A percentile compares a stretch with the other conserved stretches of the same genome.
phyloP scores from a whole-genome alignment of 2,113 vertebrate species.

The Cynoglossus semilaevis region DNA sequence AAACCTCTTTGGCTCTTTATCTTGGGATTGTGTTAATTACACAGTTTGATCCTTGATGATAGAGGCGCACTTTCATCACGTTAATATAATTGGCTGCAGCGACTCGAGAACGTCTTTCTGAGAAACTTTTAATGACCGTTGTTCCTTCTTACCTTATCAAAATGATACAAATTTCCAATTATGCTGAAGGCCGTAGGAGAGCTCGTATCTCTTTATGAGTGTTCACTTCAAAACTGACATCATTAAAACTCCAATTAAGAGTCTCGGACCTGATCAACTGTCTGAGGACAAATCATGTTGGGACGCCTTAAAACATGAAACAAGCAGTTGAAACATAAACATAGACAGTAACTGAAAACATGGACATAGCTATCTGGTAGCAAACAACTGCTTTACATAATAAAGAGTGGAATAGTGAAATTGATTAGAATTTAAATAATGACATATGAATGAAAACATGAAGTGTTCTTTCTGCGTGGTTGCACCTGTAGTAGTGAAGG shows the following conservation, averaged over 20 bases:
- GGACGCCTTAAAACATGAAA: neutral
- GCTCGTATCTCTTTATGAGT: slow-evolving; percentile 28
- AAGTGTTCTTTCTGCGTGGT: too few relatives aligned
- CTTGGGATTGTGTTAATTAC: slow-evolving; percentile 63
- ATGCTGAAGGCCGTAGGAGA: slow-evolving; percentile 49
- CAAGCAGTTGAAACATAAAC: neutral
- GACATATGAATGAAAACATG: too few relatives aligned
- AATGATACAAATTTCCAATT: slow-evolving; percentile 58
- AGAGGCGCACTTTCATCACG: slow-evolving; percentile 59
- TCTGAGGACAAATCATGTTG: neutral
- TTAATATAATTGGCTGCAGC: slow-evolving; percentile 59
- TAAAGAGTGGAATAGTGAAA: too few relatives aligned
- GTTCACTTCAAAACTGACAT: slow-evolving; percentile 29
- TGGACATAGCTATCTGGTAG: too few relatives aligned
- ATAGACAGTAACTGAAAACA: too few relatives aligned
- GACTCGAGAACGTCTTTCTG: slow-evolving; percentile 34
- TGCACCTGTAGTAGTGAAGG: too few relatives aligned
- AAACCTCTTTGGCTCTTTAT: slow-evolving; percentile 49
- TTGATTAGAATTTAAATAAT: too few relatives aligned
- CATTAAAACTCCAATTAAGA: slow-evolving; percentile 36
- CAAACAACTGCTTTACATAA: too few relatives aligned
- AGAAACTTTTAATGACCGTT: slow-evolving; percentile 37
- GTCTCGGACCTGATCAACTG: slow-evolving; percentile 8
- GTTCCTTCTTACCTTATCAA: slow-evolving; percentile 60
- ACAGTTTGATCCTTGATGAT: slow-evolving; percentile 59